phyloP scores from a whole-genome alignment of 23 tunicate genomes.

The Diplosoma virens region DNA sequence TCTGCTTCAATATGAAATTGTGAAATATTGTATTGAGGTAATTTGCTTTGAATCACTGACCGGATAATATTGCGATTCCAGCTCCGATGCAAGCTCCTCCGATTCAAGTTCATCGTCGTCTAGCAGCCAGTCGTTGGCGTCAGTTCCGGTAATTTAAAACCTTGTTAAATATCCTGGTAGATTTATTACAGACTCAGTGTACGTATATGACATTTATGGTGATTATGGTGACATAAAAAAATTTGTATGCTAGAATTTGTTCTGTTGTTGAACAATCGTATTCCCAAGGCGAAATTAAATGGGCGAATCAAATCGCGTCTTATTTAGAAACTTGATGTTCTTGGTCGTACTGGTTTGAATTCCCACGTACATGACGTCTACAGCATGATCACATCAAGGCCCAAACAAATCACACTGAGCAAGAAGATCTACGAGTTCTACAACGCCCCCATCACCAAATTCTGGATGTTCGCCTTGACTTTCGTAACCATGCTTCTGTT shows the following conservation, averaged over 20 bases:
- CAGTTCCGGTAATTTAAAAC: slow-evolving; percentile 48
- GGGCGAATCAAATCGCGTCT: too few species aligned
- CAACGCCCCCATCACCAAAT: slow-evolving; percentile 98
- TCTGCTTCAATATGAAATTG: too few species aligned
- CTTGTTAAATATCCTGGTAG: too few species aligned
- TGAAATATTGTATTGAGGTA: too few species aligned
- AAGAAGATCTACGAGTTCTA: slow-evolving; percentile 90
- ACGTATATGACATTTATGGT: too few species aligned
- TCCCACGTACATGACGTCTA: slow-evolving; percentile 55
- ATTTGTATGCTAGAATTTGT: not conserved
- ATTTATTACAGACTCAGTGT: too few species aligned
- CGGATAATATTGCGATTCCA: not conserved
- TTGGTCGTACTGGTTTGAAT: slow-evolving; percentile 46
- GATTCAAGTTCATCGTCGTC: slow-evolving; percentile 70
- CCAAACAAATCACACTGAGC: slow-evolving; percentile 48
- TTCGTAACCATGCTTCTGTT: slow-evolving; percentile 52
- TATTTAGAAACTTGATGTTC: slow-evolving; percentile 65
- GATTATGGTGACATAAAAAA: too few species aligned
- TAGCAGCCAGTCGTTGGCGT: slow-evolving; percentile 28
- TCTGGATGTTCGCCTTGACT: slow-evolving; percentile 76
- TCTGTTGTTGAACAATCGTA: too few species aligned
- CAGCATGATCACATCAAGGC: slow-evolving; percentile 37
- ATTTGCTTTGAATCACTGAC: too few species aligned
- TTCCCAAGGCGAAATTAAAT: too few species aligned
- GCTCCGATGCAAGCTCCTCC: slow-evolving; percentile 57